Evolutionary conservation across 2,113 vertebrate genomes (phyloP).

Genomic region (human (Homo sapiens)): DNA sequence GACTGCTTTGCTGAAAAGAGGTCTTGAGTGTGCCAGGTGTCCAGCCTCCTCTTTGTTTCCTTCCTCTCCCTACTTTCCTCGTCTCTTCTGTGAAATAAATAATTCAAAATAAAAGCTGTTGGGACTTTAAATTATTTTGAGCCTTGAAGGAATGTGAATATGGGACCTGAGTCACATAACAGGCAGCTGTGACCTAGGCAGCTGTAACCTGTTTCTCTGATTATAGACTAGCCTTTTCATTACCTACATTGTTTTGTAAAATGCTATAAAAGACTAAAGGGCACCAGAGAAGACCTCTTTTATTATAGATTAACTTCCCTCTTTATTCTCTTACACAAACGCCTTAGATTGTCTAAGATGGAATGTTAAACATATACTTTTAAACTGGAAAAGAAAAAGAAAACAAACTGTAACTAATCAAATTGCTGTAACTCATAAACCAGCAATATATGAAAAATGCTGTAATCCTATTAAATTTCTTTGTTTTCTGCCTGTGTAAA

Average conservation of each 20-base stretch:
- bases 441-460: background rate
- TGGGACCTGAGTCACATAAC: background rate
- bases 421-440: background rate
- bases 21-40: rapidly evolving
- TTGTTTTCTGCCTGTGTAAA: background rate
- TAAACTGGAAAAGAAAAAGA: background rate
- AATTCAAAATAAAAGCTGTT: background rate
- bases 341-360: background rate
- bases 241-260: background rate
- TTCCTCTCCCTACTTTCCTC: background rate
- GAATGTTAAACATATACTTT: background rate
- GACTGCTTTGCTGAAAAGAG: background rate
- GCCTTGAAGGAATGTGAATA: background rate
- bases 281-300: background rate
- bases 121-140: background rate
- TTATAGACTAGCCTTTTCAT: background rate
- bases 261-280: background rate
- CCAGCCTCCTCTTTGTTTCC: background rate
- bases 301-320: background rate
- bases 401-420: background rate
- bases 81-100: background rate
- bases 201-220: background rate
- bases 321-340: background rate
- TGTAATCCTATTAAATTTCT: background rate
- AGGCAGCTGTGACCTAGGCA: background rate